Base-by-base conservation (phyloP, 2,888 invertebrate species). In the Abscondita cerata region DNA sequence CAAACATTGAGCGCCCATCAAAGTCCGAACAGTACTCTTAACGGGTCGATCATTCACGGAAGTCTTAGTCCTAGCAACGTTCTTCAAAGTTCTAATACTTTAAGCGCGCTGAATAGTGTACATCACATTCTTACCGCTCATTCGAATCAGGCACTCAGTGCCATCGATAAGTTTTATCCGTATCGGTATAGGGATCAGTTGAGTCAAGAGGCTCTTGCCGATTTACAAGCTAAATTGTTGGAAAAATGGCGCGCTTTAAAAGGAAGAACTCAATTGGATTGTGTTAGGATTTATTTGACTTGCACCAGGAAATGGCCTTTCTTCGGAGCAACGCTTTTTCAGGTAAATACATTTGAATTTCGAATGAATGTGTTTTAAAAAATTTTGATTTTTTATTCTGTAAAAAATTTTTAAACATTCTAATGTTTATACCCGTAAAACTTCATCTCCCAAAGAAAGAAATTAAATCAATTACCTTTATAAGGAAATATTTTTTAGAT, bases 241-340 rank as follows among this genome's bases (percentile, higher is more conserved):
- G 89, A 92, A 40, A 96, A 96, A 76, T 97, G 97, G 97, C 85
- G 90, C 67, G 88, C 92, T 9, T 81, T 97, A 19, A 92, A 92
- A 76, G 96, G 96, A 0, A 87, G 95, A 41, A 92, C 90, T 40
- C 87, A 90, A 5, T 81, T 90, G 13, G 97, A 98, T 82, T 97
- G 97, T 79, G 95, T 97, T 50, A 85, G 96, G 68, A 96, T 96
- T 76, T 97, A 96, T 82, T 86, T 98, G 71, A 96, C 95, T 64
- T 97, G 96, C 75, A 93, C 95, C 8, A 86, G 96, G 72, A 96
- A 96, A 77, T 98, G 97, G 97, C 94, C 95, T 6, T 95, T 92
- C 82, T 97, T 96, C 76, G 96, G 96, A 50, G 93, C 96, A 61
- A 91, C 93, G 16, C 83, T 98, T 15, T 97, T 96, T 82, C 93